Conservation (phyloP, 2,113 vertebrate genomes). For the Ceyx melanurus region DNA sequence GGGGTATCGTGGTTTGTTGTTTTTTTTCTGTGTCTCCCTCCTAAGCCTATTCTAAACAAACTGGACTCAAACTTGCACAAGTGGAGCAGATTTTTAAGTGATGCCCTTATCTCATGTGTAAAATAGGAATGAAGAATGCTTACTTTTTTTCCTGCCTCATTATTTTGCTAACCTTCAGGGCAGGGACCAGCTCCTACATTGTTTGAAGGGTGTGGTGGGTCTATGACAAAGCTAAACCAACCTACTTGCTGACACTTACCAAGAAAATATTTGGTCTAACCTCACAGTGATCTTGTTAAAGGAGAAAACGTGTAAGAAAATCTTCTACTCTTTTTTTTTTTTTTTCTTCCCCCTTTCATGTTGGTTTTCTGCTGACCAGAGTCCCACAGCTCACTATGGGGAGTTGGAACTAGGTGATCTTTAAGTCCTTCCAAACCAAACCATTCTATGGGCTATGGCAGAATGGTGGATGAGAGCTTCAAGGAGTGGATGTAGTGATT, state of each 20-base stretch:
- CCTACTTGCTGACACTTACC: background rate
- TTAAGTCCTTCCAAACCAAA: background rate
- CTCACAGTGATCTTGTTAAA: background rate
- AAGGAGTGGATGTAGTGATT: background rate
- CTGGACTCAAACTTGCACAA: background rate
- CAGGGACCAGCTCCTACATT: background rate
- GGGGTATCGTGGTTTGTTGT: background rate
- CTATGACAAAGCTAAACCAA: background rate
- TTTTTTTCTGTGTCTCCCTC: background rate
- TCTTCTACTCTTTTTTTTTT: background rate
- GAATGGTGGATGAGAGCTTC: background rate
- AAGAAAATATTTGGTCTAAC: background rate
- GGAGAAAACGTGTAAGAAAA: background rate
- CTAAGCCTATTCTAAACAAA: background rate
- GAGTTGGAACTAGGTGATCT: background rate
- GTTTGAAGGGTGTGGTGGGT: background rate
- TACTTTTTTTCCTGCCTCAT: background rate
- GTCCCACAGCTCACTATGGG: accelerated
- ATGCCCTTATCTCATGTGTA: background rate
- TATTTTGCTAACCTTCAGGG: background rate
- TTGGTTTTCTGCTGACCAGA: background rate
- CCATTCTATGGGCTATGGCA: background rate
- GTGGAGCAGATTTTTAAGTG: background rate
- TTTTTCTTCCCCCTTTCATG: accelerated
- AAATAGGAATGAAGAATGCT: background rate